These are phyloP conservation scores for Sturnira hondurensis DNA, from an alignment of 2,113 vertebrate species.

Conservation along the genomic window DNA sequence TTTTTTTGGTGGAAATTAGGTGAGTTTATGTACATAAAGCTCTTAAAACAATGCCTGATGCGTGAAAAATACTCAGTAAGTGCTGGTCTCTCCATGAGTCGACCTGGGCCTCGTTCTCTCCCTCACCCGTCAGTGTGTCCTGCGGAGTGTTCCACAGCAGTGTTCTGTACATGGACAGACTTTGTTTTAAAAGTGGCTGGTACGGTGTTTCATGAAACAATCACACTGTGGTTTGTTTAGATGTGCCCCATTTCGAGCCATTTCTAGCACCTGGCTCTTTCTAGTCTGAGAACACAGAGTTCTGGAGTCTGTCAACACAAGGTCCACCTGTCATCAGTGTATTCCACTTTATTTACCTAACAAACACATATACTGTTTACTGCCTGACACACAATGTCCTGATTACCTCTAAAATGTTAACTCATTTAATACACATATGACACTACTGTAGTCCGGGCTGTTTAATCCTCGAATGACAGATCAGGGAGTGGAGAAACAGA, in stretches of 20 bases:
- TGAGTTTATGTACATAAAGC: not conserved
- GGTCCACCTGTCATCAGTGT: not conserved
- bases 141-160: not conserved
- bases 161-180: not conserved
- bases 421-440: not conserved
- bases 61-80: not conserved
- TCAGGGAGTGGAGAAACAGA: not conserved
- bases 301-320: not conserved
- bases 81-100: not conserved
- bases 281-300: not conserved
- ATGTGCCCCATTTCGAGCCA: not conserved
- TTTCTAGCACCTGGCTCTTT: not conserved
- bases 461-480: not conserved
- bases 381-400: not conserved
- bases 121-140: not conserved
- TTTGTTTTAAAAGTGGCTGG: not conserved
- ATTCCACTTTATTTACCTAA: constrained; percentile 12
- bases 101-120: not conserved
- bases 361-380: not conserved
- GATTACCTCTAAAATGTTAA: not conserved
- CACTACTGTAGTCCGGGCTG: not conserved
- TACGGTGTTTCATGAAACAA: not conserved
- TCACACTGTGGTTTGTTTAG: not conserved
- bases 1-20: not conserved
- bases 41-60: not conserved